Base-by-base conservation (phyloP, 2,797 vertebrate genomes). In the Coregonus sp. region DNA sequence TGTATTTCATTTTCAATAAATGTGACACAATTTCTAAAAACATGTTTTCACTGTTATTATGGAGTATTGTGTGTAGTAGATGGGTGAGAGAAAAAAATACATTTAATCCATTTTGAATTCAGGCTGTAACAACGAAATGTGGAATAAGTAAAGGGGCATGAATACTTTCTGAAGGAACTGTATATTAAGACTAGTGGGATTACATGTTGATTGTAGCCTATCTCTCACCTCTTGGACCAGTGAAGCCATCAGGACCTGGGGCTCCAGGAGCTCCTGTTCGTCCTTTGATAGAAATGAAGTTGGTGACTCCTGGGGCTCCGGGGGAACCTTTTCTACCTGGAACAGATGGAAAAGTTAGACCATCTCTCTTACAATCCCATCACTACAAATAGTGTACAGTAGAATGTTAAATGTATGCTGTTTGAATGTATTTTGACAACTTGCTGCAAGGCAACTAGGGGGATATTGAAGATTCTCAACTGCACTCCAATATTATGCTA, bases 181-280 rank as follows among this genome's bases (percentile, higher is more conserved):
- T 12, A 47, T 47, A 47, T 47, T 12, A 47, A 47, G 7, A 47
- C 7, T 47, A 12, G 40, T 47, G 2, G 2, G 40, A 12, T 47
- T 56, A 18, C 52, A 56, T 56, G 16, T 56, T 6, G 3, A 70
- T 75, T 59, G 35, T n/a, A 1, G 51, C 12, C 6, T 47, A 3
- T 25, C 4, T 68, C 84, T 86, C 31, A 94, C 93, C 94, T 92
- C 88, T 75, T 47, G 77, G 78, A 78, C 93, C 92, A 63, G 82
- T 15, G 20, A 86, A 85, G n/a, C 94, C 94, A 0, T 0, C 20
- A 16, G 12, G 2, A 9, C 93, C 91, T 0, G 2, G 0, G 0
- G 16, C 3, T 71, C 92, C 94, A 16, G 1, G 18, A 25, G 18
- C 4, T n/a, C 93, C 93, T 15, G 0, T 37, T 0, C 0, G 1